Conservation (phyloP, 2,888 invertebrate genomes). For the Operophtera brumata region DNA sequence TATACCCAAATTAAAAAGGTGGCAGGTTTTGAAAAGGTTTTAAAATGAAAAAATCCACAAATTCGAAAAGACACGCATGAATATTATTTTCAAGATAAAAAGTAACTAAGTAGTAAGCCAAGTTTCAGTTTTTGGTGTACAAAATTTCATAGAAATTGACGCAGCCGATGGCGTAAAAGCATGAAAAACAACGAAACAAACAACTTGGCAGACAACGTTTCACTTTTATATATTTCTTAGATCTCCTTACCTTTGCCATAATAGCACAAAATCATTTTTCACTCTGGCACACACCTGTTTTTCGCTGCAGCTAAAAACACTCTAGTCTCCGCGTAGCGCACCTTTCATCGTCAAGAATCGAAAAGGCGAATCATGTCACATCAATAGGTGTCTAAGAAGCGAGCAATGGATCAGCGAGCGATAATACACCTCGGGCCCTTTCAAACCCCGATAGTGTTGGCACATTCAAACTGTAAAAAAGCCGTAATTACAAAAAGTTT, state of each 20-base stretch:
- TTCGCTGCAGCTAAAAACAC: constrained; percentile 15
- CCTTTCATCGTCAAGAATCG: constrained; percentile 34
- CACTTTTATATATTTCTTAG: too few species aligned
- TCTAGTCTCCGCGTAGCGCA: constrained; percentile 6
- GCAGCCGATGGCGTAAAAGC: too few species aligned
- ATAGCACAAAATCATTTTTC: constrained; percentile 14
- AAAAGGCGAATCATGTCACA: constrained; percentile 58
- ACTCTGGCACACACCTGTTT: constrained; percentile 12
- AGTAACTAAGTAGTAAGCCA: too few species aligned
- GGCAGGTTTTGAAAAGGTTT: too few species aligned
- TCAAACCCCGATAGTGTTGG: constrained; percentile 2
- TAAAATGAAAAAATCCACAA: too few species aligned
- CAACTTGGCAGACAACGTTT: not conserved
- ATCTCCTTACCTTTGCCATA: not conserved
- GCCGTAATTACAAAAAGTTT: constrained; percentile 1
- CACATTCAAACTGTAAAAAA: not conserved
- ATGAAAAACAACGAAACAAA: too few species aligned
- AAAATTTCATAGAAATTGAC: too few species aligned
- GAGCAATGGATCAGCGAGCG: constrained; percentile 39
- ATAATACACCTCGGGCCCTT: constrained; percentile 56
- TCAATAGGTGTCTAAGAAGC: constrained; percentile 54
- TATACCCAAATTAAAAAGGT: too few species aligned
- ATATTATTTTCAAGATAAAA: too few species aligned
- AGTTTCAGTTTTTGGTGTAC: too few species aligned
- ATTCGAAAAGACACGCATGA: too few species aligned